phyloP scores from a whole-genome alignment of 2,113 vertebrate genomes.

The Pontoporia blainvillei region DNA sequence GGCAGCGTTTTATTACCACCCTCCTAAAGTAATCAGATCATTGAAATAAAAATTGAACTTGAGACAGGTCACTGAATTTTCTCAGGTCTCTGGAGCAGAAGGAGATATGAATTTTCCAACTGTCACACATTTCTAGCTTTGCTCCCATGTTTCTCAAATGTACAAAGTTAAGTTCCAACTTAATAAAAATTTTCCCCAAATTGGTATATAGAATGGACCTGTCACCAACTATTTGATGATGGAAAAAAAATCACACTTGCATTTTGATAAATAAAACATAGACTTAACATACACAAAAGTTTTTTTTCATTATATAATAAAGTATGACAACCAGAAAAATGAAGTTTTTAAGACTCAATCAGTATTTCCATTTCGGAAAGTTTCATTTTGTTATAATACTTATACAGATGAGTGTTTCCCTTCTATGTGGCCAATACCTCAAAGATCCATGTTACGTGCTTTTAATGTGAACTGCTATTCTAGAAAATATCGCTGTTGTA shows the following conservation, averaged over 20 bases:
- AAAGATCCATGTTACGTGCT: neutral
- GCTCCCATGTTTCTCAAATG: neutral
- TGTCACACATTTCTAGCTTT: neutral
- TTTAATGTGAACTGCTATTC: neutral
- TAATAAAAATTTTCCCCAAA: neutral
- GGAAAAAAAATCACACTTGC: neutral
- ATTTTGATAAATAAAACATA: constrained; percentile 15
- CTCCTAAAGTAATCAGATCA: constrained; percentile 22
- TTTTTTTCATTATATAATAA: neutral
- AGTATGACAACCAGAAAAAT: neutral
- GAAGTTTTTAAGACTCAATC: neutral
- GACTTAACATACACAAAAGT: neutral
- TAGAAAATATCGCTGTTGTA: neutral
- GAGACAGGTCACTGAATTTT: neutral
- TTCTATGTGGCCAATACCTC: neutral
- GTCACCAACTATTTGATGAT: neutral
- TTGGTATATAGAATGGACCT: neutral
- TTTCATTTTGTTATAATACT: neutral
- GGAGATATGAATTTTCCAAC: neutral
- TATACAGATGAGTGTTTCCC: neutral
- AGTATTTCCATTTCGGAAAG: neutral
- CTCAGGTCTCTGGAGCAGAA: neutral
- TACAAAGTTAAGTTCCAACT: neutral
- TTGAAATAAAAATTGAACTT: constrained; percentile 27
- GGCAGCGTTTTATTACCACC: neutral